Base-by-base conservation (phyloP, 2,888 invertebrate species). In the Pristionchus arcanus region DNA sequence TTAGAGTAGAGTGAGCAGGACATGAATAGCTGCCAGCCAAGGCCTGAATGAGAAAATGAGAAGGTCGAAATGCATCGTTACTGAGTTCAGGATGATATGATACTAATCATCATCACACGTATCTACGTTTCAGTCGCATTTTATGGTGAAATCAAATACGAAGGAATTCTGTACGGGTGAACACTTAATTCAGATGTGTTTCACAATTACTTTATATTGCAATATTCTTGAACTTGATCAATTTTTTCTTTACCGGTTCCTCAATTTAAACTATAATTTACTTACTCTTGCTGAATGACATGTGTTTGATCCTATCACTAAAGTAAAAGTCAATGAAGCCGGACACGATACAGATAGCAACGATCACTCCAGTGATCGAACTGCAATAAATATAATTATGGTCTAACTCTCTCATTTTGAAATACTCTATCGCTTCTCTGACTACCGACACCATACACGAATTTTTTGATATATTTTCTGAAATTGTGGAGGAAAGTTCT, bases 1-100 rank as follows among this genome's bases (percentile, higher is more conserved):
- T 89, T 89, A 21, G 66, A 37, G 83, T 89, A 89, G 7, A 81
- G 49, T 15, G 89, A 89, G 53, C 34, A 89, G 1, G 89, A 31
- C 81, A 89, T 89, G 89, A 89, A 49, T 9, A 89, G 66, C 13
- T 55, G 25, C 77, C 77, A 88, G 28, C 34, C 31, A 25, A 77
- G 88, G n/a, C 37, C 88, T 88, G 77, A 74, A 37, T 28, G 31
- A 49, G 19, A n/a, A n/a, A n/a, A n/a, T n/a, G n/a, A n/a, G n/a
- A n/a, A n/a, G n/a, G n/a, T n/a, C n/a, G n/a, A n/a, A n/a, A n/a
- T n/a, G n/a, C n/a, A n/a, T n/a, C n/a, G n/a, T n/a, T n/a, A n/a
- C n/a, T n/a, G n/a, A n/a, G n/a, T n/a, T n/a, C n/a, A n/a, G n/a
- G n/a, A n/a, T n/a, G n/a, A n/a, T n/a, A n/a, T 49, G 3, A 9